Evolutionary conservation across 2,797 vertebrate species (phyloP).

Genomic region (Pangasius mekongensis): DNA sequence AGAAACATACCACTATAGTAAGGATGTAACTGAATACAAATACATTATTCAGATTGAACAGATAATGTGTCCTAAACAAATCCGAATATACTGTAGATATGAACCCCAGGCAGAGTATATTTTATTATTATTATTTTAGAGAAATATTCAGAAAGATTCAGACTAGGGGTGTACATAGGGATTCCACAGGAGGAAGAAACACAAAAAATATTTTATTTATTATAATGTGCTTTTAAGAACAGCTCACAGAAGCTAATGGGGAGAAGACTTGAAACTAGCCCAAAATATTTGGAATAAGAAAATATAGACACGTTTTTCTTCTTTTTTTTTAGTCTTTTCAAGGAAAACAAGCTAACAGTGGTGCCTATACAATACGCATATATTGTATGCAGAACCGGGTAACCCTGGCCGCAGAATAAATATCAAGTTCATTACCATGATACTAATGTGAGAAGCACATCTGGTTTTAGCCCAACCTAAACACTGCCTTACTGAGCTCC

Average conservation of each 20-base stretch:
- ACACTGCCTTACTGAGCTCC: background rate
- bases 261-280: background rate
- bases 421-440: background rate
- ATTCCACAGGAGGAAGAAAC: background rate
- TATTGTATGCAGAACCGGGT: background rate
- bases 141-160: background rate
- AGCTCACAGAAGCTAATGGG: background rate
- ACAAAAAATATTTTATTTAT: background rate
- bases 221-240: background rate
- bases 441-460: background rate
- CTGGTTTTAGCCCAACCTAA: background rate
- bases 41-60: background rate
- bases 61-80: background rate
- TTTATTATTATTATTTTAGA: background rate
- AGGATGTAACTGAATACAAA: background rate
- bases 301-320: background rate
- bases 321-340: background rate
- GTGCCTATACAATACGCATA: background rate
- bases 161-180: background rate
- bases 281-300: background rate
- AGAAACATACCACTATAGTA: constrained; percentile 7
- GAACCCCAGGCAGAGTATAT: background rate
- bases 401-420: background rate
- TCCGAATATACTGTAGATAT: background rate
- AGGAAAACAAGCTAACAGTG: background rate